Conservation (phyloP, 2,113 vertebrate genomes). For the Hyperopisus bebe region DNA sequence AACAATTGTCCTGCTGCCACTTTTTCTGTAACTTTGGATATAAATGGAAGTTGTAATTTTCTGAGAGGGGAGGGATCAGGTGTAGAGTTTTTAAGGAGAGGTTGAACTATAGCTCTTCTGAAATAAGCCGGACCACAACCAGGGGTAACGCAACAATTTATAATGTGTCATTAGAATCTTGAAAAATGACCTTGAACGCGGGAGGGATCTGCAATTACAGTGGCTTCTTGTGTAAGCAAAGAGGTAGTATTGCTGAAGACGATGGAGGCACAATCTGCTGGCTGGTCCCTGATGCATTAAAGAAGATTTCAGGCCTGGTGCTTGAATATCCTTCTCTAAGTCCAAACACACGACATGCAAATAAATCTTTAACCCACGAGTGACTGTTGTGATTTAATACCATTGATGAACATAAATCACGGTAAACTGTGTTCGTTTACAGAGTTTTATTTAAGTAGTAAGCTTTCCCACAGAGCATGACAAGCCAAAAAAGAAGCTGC, state of each 20-base stretch:
- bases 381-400: not conserved
- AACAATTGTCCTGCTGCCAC: not conserved
- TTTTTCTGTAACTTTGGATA: not conserved
- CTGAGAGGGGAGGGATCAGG: not conserved
- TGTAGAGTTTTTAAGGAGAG: not conserved
- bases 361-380: not conserved
- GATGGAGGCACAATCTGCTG: not conserved
- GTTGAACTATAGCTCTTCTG: not conserved
- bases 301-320: not conserved
- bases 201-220: not conserved
- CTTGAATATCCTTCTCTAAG: not conserved
- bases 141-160: not conserved
- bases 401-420: not conserved
- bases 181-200: not conserved
- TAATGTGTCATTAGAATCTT: not conserved
- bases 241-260: not conserved
- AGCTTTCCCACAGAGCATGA: not conserved
- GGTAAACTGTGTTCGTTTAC: not conserved
- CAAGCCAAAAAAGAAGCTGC: not conserved
- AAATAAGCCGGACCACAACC: not conserved
- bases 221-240: not conserved
- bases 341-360: not conserved
- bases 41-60: not conserved
- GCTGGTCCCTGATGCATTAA: not conserved
- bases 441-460: not conserved